Conservation (phyloP, 2,113 vertebrate genomes). For the Ceyx melanurus region DNA sequence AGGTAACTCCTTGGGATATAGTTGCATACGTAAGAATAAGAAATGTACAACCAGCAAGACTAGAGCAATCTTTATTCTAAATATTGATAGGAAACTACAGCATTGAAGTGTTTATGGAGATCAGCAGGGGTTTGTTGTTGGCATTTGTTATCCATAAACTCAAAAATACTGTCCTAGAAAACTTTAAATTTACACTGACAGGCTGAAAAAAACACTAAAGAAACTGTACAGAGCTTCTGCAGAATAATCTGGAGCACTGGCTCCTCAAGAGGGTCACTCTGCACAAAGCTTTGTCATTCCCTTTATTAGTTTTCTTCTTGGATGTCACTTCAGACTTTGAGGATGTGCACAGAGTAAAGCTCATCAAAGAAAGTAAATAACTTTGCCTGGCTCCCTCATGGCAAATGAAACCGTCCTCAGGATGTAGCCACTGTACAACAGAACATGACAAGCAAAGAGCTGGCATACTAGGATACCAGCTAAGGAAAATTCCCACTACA, state of each 20-base stretch:
- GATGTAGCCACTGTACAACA: neutral
- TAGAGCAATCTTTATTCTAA: neutral
- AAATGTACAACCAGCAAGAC: neutral
- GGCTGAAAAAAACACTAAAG: neutral
- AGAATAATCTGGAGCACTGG: neutral
- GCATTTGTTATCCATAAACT: neutral
- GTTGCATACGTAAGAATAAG: neutral
- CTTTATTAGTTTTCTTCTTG: neutral
- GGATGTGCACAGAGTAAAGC: neutral
- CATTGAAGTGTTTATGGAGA: neutral
- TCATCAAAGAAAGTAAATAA: neutral
- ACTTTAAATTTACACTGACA: neutral
- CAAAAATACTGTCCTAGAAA: neutral
- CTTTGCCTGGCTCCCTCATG: neutral
- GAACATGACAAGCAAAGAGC: neutral
- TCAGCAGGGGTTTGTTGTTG: neutral
- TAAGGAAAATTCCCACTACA: neutral
- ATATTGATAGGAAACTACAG: neutral
- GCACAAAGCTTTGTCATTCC: neutral
- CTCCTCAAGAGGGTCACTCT: neutral
- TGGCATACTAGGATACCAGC: neutral
- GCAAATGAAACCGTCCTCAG: neutral
- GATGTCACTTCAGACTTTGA: neutral
- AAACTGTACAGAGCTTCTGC: neutral
- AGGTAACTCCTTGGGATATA: neutral